These are phyloP conservation scores for Ptychadena robeensis DNA, from an alignment of 2,797 vertebrate species.

Conservation along the genomic window DNA sequence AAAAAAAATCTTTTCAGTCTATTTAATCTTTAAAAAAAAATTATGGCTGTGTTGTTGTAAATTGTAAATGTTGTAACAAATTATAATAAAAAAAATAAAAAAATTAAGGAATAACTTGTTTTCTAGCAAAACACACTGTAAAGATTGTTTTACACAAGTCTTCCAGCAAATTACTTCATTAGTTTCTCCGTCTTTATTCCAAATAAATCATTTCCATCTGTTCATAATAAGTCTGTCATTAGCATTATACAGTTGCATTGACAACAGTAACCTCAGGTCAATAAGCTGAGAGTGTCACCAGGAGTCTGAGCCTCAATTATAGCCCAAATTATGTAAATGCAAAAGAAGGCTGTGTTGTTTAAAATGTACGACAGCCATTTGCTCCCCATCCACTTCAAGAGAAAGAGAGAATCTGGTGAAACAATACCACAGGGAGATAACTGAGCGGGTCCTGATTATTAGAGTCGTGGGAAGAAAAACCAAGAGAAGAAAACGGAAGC, in stretches of 20 bases:
- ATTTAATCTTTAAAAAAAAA: too few relatives aligned
- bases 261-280: conserved; percentile 62
- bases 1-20: too few relatives aligned
- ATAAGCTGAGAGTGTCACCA: conserved; percentile 60
- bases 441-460: conserved; percentile 54
- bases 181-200: conserved; percentile 52
- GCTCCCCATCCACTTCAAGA: conserved; percentile 54
- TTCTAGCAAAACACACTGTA: conserved; percentile 18
- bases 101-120: conserved; percentile 36
- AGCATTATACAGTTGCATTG: conserved; percentile 59
- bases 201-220: conserved; percentile 63
- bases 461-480: conserved; percentile 60
- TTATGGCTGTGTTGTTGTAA: background rate
- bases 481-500: conserved; percentile 50
- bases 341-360: conserved; percentile 57
- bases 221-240: conserved; percentile 62
- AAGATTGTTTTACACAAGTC: conserved; percentile 50
- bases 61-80: too few relatives aligned
- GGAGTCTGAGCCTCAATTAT: conserved; percentile 61
- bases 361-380: conserved; percentile 57
- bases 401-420: conserved; percentile 58
- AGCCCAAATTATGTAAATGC: conserved; percentile 60
- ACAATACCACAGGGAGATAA: conserved; percentile 60
- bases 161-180: conserved; percentile 57
- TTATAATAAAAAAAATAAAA: too few relatives aligned